A percentile compares a stretch with the other conserved stretches of the same genome.
phyloP scores from a whole-genome alignment of 23 tunicate species.

The Clavelina lepadiformis region DNA sequence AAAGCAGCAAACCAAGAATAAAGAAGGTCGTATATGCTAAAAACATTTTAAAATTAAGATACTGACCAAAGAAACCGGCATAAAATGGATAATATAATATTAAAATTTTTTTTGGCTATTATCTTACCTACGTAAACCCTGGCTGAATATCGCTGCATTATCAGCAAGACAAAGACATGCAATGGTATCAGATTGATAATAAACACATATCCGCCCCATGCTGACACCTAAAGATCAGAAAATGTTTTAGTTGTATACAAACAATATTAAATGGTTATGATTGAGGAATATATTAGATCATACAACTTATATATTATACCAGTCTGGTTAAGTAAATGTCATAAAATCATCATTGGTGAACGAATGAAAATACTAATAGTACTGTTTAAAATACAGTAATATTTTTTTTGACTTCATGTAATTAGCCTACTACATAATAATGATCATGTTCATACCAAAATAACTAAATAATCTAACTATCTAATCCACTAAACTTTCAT shows the following conservation, averaged over 20 bases:
- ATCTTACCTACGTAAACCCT: constrained; percentile 84
- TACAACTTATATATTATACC: no score
- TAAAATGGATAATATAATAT: not conserved
- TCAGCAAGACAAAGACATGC: constrained; percentile 82
- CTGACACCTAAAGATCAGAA: constrained; percentile 69
- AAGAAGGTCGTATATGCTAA: constrained; percentile 98
- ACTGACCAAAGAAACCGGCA: not conserved
- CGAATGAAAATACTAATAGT: no score
- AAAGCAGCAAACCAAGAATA: constrained; percentile 85
- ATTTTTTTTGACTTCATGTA: no score
- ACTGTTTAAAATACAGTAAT: no score
- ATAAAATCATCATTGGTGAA: no score
- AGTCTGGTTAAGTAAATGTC: no score
- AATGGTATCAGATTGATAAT: constrained; percentile 97
- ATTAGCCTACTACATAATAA: not conserved
- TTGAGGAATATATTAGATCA: no score
- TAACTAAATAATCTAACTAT: no score
- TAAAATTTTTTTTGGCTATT: not conserved
- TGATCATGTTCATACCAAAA: no score
- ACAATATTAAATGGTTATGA: not conserved
- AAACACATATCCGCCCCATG: constrained; percentile 99
- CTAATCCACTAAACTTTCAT: no score
- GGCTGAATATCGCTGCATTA: constrained; percentile 89
- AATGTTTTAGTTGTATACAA: not conserved
- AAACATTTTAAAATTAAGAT: no score